Evolutionary conservation across 2,113 vertebrate genomes (phyloP), one percentile per base, ranked within the genome.

Genomic region (Cavia aperea): DNA sequence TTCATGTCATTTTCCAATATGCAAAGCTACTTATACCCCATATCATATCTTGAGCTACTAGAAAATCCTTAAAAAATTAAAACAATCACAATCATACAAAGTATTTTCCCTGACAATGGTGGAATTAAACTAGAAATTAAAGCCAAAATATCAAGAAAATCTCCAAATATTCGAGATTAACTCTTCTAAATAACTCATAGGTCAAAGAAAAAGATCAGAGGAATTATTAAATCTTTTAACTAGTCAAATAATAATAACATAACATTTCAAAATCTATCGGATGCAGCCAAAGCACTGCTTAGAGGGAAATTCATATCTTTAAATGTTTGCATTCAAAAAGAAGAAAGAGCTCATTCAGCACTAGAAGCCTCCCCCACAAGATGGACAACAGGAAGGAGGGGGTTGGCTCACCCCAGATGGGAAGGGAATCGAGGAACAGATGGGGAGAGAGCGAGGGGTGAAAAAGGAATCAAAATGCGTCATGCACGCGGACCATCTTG

Each of bases 41-140:
- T 49, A 60, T 51, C 56, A 33, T 83, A 19, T 75, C 26, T 21
- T 83, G n/a, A 11, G n/a, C 68, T 83, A 83, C 56, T 70, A 63
- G 54, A 89, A 84, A 89, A 62, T 15, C 23, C 56, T 88, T 24
- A 78, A 70, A 88, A 78, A 81, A 56, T 79, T 82, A 77, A 94
- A 88, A 73, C 26, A 88, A 85, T 2, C 84, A 26, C 78, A 93
- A 91, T 73, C 51, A 88, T 65, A 73, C 43, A 26, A 75, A 26
- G 19, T 39, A 72, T 75, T 29, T 75, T 49, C 43, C 24, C 24
- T 49, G 73, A 49, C 26, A 31, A 77, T 49, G 43, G 26, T 77
- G 43, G 24, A 49, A 31, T 77, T 46, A 49, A 77, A 46, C 26
- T 77, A 49, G 43, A 29, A 49, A 49, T 49, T 82, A 56, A 63